Base-by-base conservation (phyloP, 2,888 invertebrate species). In the Brachycybe producta region DNA sequence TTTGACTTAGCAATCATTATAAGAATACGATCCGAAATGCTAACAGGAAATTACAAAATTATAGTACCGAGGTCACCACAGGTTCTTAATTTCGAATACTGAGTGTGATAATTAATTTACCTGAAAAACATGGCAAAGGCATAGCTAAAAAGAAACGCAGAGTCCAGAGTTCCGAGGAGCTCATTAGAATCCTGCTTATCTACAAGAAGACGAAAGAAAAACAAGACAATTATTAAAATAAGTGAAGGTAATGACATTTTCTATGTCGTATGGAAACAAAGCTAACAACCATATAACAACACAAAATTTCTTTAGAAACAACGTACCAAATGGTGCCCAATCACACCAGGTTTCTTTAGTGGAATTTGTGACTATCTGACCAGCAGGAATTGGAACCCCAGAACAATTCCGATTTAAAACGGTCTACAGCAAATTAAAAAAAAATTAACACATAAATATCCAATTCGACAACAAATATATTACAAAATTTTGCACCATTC, bases 91-190 rank as follows among this genome's bases (percentile, higher is more conserved):
- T n/a, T n/a, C n/a, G n/a, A n/a, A n/a, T n/a, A n/a, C n/a, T n/a
- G n/a, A n/a, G n/a, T n/a, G n/a, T n/a, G n/a, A n/a, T n/a, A n/a
- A n/a, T n/a, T n/a, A 43, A 30, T 13, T 17, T 58, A 78, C 78
- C 77, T 77, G 57, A 75, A 57, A 67, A 94, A 95, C 95, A 95
- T 95, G 55, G 90, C 84, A 49, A 78, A 75, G 0, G 94, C 94
- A 64, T 95, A 95, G 0, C 84, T 78, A 67, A 94, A 87, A 1
- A 95, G 73, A 67, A 91, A 95, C 0, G 90, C 80, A 0, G 90
- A 87, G 65, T 95, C 95, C 56, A 95, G 68, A 7, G 82, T 76
- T 1, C 92, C 94, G 34, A 95, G 75, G 30, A 90, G 67, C 1
- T 82, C 77, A 54, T 81, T 75, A 1, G 86, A 81, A 64, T 84